Base-by-base conservation (phyloP, 2,888 invertebrate species). In the Agrochola lota region DNA sequence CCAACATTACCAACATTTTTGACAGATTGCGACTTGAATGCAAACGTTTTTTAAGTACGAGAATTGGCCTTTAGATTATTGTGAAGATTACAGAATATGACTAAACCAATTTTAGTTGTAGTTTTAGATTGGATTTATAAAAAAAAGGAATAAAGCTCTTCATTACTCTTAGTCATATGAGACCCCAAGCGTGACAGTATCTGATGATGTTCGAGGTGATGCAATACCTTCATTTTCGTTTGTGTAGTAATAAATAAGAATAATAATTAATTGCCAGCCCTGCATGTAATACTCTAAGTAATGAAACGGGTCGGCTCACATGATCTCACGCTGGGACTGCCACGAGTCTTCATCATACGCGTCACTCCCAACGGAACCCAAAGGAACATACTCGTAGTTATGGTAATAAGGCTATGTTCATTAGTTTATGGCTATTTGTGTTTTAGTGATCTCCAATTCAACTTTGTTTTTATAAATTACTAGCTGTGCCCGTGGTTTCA, bases 271-370 rank as follows among this genome's bases (percentile, higher is more conserved):
- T 66, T 12, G 59, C 40, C 71, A 85, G 30, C 84, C 84, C 85
- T 84, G 30, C 26, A 2, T 23, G 40, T 78, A 59, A 78, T 70
- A 63, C 30, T 43, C n/a, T 68, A 85, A 87, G 78, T 87, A 89
- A 87, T 85, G 81, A 81, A 87, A 84, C 66, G 74, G 71, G 63
- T 80, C 77, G 73, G 68, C 85, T 85, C 84, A 84, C 87, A 89
- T 88, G 91, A 89, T 91, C 92, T 89, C 94, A 94, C 89, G 94
- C 94, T 92, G 93, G 23, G 92, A 76, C 83, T 82, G 86, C 83
- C 75, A 70, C 70, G 55, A 74, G 63, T 71, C 71, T 75, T 77
- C 77, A 75, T 81, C 75, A 77, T 59, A 71, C 78, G 74, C 73
- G 75, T 80, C 81, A 78, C 62, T 77, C 68, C 60, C 49, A 71